Evolutionary conservation across 2,797 vertebrate species (phyloP).

Genomic region (Antennarius maculatus): DNA sequence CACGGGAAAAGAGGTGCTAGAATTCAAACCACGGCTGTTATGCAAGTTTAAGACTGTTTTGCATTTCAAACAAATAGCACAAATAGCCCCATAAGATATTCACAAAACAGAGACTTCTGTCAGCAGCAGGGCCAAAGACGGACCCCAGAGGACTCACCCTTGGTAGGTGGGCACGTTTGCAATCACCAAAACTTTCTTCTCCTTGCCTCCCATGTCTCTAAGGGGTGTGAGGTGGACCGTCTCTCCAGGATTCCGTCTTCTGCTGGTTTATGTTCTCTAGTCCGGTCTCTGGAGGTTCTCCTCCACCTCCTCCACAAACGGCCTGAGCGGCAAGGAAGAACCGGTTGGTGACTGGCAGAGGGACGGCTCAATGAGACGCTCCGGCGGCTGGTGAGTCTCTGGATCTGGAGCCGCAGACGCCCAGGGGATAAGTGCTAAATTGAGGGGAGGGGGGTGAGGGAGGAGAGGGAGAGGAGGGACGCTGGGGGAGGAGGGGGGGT

Average conservation of each 20-base stretch:
- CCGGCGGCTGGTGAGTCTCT: constrained; percentile 54
- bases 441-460: constrained; percentile 50
- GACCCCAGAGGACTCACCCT: constrained; percentile 78
- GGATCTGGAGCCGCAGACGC: constrained; percentile 51
- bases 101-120: neutral
- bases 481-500: constrained; percentile 56
- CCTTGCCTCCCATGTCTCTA: constrained; percentile 88
- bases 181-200: constrained; percentile 84
- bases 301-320: constrained; percentile 31
- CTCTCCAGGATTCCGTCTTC: constrained; percentile 70
- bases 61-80: constrained; percentile 37
- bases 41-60: constrained; percentile 33
- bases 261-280: constrained; percentile 59
- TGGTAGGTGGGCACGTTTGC: constrained; percentile 76
- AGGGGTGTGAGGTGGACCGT: constrained; percentile 45
- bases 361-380: constrained; percentile 43
- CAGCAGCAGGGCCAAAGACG: neutral
- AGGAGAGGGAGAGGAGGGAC: constrained; percentile 55
- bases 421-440: constrained; percentile 51
- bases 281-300: constrained; percentile 69
- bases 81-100: neutral
- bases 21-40: constrained; percentile 65
- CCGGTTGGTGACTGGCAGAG: constrained; percentile 33
- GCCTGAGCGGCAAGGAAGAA: neutral
- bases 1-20: constrained; percentile 54